Evolutionary conservation across 2,113 vertebrate genomes (phyloP), one percentile per base, ranked within the genome.

Genomic region (Speoplatyrhinus poulsoni): DNA sequence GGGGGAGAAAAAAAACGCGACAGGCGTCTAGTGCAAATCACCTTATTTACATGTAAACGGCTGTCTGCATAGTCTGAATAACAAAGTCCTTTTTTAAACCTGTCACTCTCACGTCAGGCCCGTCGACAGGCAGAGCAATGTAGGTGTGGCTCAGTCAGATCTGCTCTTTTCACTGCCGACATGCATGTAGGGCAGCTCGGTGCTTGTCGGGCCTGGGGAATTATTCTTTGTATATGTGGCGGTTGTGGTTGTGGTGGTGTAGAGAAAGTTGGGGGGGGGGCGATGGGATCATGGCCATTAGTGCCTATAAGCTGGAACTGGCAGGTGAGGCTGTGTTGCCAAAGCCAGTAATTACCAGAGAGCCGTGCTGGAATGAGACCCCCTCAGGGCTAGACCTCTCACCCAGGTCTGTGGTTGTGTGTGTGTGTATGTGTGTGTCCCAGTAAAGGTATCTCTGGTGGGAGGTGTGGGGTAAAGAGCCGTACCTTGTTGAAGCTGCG

Each of bases 401-500:
- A 77, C 60, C 48, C 59, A 26, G 58, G 71, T 41, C 19, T 56
- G 36, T 60, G 19, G 50, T 32, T n/a, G 32, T 36, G 41, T 56
- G 46, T 67, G 36, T 64, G 53, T 59, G 50, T 58, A 17, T 56
- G 68, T 50, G 46, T 49, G 57, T 60, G 46, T 15, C 26, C 26
- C 26, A 26, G 26, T 26, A 26, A 19, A 19, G 19, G 26, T 26
- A 2, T 26, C 26, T 26, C 26, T 50, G 49, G 9, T 15, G 50
- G 50, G n/a, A 54, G 47, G 49, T 47, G 60, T 46, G 65, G 75
- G 63, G 69, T 58, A 62, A 9, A 26, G 62, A 70, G 78, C 71
- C 55, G 67, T 93, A 99, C 98, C 96, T 99, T 99, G 94, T 97
- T 98, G 85, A 98, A 99, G 90, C 96, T 99, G 87, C 96, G 93